These are phyloP conservation scores for Zosterops lateralis DNA, from an alignment of 2,113 vertebrate species.

Conservation along the genomic window DNA sequence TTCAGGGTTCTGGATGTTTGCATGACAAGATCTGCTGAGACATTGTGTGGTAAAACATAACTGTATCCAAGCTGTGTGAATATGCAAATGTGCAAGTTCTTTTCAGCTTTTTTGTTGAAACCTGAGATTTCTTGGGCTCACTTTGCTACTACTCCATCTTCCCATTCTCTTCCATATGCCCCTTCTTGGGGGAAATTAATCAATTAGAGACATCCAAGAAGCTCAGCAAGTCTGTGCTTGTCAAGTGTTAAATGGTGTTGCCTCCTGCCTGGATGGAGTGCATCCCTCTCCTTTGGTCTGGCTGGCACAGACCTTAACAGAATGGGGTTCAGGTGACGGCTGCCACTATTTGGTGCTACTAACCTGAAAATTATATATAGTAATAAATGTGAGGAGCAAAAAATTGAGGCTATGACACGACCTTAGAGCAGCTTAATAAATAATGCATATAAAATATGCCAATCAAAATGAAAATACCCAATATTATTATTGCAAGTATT, in stretches of 20 bases:
- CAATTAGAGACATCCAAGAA: neutral
- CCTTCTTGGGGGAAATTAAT: neutral
- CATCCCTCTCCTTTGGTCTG: neutral
- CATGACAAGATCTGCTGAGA: neutral
- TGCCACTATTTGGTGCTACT: neutral
- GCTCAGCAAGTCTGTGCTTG: neutral
- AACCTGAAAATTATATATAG: neutral
- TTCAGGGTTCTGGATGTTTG: neutral
- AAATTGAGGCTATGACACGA: neutral
- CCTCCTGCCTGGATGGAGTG: accelerated
- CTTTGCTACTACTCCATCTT: neutral
- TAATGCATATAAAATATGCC: slow-evolving; percentile 17
- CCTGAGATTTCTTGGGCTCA: neutral
- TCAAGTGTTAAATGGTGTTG: accelerated
- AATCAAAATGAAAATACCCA: neutral
- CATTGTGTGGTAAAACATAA: accelerated
- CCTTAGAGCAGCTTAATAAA: slow-evolving; percentile 32
- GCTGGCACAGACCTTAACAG: neutral
- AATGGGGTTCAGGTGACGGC: neutral
- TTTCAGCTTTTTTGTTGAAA: neutral
- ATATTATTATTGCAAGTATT: neutral
- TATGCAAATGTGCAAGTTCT: neutral
- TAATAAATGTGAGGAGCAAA: neutral
- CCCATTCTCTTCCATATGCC: neutral
- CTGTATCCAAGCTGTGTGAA: neutral